phyloP scores from a whole-genome alignment of 2,113 vertebrate genomes.

The Spea multiplicata region DNA sequence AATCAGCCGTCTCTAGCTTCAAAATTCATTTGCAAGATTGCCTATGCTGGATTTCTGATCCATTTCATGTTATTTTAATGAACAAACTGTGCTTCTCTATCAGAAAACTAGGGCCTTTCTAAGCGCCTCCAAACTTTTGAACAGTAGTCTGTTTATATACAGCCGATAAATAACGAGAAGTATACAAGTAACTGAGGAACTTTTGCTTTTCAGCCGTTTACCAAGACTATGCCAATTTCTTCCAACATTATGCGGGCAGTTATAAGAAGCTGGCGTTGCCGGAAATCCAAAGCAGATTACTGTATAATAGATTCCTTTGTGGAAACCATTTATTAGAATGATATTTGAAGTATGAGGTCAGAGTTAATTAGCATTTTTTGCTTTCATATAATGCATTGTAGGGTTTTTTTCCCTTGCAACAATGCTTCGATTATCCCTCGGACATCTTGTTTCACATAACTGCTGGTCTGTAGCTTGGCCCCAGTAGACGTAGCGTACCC shows the following conservation, averaged over 20 bases:
- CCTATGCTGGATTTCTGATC: no score
- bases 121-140: no score
- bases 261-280: neutral
- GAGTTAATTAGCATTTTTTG: slow-evolving; percentile 24
- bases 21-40: no score
- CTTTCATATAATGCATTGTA: neutral
- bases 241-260: neutral
- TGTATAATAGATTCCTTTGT: slow-evolving; percentile 18
- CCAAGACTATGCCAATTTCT: neutral
- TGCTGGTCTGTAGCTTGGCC: neutral
- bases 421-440: slow-evolving; percentile 21
- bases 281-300: neutral
- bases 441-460: neutral
- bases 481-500: no score
- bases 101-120: no score
- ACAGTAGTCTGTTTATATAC: no score
- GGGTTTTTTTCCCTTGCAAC: neutral
- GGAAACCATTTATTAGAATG: neutral
- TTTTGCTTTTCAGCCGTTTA: neutral
- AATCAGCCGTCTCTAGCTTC: no score
- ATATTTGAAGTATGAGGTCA: slow-evolving; percentile 18
- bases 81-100: no score
- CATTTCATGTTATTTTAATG: no score
- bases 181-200: no score
- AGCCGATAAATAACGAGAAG: no score